Base-by-base conservation (phyloP, 2,888 invertebrate species). In the Rhagonycha lutea region DNA sequence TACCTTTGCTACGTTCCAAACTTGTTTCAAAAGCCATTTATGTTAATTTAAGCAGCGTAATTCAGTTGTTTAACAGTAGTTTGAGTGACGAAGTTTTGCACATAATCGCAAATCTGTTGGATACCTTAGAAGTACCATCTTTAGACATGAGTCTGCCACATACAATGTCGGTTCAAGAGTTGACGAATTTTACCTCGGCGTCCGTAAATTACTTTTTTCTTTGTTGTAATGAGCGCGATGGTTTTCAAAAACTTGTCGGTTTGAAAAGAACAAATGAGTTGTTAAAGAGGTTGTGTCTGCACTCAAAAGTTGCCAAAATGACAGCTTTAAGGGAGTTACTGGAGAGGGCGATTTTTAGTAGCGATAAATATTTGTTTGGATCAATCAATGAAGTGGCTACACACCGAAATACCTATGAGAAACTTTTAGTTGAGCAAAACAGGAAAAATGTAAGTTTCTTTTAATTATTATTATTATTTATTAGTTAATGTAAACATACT, bases 161-260 rank as follows among this genome's bases (percentile, higher is more conserved):
- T 60, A 90, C 91, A 14, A 89, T 92, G 11, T 91, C 92, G 61
- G 90, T 93, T 1, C 92, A 94, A 81, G 91, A 92, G 0, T 89
- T 91, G 14, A 86, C 95, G 18, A 94, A 93, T 86, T 88, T 95
- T 14, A 92, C 94, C 0, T 91, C 92, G 79, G 91, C 94, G 0
- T 91, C 92, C 7, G 92, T 94, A 4, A 92, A 92, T 82, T 95
- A 95, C 84, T 95, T 95, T 86, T 95, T 94, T 85, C 89, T 92
- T 75, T 93, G 93, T 82, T 89, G 95, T 75, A 91, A 91, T 72
- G 91, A 94, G 82, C 87, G 89, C 86, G 94, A 92, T 83, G 87
- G 91, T 70, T 89, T 91, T 77, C 87, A 88, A 67, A 93, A 94
- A 73, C 87, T 92, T 1, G 90, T 89, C 63, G 93, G 94, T 0